phyloP scores from a whole-genome alignment of 2,888 invertebrate species.

The Saturnia pavonia region DNA sequence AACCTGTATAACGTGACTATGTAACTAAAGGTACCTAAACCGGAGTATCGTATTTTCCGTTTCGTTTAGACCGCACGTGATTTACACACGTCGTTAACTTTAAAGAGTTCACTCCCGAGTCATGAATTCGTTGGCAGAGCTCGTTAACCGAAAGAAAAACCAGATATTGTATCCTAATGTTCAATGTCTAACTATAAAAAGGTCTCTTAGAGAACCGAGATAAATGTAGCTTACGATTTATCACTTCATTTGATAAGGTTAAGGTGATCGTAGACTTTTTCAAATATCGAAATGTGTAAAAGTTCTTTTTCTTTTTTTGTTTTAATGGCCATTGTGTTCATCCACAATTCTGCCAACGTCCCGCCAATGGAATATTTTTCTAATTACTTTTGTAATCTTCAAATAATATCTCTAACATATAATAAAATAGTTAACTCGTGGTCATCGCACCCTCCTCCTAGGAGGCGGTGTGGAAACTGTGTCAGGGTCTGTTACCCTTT shows the following conservation, averaged over 20 bases:
- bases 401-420: no score
- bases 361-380: no score
- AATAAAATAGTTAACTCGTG: no score
- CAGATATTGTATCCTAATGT: not conserved
- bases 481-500: no score
- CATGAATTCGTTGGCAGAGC: not conserved
- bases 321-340: no score
- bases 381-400: no score
- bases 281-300: not conserved
- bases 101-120: not conserved
- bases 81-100: conserved; percentile 5
- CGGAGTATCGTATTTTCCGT: not conserved
- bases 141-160: not conserved
- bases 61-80: not conserved
- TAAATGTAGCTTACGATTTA: not conserved
- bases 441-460: no score
- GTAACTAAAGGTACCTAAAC: not conserved
- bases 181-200: not conserved
- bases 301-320: no score
- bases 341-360: no score
- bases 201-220: not conserved
- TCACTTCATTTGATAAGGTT: not conserved
- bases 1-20: not conserved
- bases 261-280: not conserved
- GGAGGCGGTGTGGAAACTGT: no score